These are phyloP conservation scores for Intellagama lesueurii DNA, from an alignment of 2,797 vertebrate species.

Conservation along the genomic window DNA sequence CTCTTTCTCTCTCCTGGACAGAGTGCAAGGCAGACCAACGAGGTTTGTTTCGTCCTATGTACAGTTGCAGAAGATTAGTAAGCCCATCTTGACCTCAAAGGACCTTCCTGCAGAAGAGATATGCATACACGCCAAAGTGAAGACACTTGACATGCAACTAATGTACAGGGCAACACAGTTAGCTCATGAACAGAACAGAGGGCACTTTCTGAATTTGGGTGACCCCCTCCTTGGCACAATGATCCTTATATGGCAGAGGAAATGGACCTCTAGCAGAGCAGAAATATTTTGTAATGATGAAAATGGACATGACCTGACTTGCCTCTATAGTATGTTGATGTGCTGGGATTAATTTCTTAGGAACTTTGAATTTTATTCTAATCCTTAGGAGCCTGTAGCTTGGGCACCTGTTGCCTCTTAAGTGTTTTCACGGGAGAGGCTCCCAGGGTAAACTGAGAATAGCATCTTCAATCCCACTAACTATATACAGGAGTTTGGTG, in stretches of 20 bases:
- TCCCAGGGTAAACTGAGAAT: not conserved
- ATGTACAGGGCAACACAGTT: no score
- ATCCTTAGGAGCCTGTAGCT: not conserved
- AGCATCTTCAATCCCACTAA: not conserved
- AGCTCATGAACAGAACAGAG: not conserved
- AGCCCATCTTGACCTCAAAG: not conserved
- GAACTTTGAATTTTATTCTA: not conserved
- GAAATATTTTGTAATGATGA: not conserved
- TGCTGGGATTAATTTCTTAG: not conserved
- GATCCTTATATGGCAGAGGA: no score
- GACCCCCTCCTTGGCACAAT: no score
- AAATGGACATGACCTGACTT: not conserved
- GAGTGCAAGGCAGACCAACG: not conserved
- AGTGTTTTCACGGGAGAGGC: not conserved
- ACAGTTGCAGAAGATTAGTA: not conserved
- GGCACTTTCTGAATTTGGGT: no score
- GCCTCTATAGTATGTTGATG: not conserved
- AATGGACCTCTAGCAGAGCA: not conserved
- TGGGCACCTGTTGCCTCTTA: not conserved
- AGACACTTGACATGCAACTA: no score
- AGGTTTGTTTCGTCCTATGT: not conserved
- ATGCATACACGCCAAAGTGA: not conserved
- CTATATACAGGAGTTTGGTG: not conserved
- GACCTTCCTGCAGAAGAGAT: not conserved
- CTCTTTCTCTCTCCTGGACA: not conserved